Evolutionary conservation across 2,113 vertebrate species (phyloP).

Genomic region (Chunga burmeisteri): DNA sequence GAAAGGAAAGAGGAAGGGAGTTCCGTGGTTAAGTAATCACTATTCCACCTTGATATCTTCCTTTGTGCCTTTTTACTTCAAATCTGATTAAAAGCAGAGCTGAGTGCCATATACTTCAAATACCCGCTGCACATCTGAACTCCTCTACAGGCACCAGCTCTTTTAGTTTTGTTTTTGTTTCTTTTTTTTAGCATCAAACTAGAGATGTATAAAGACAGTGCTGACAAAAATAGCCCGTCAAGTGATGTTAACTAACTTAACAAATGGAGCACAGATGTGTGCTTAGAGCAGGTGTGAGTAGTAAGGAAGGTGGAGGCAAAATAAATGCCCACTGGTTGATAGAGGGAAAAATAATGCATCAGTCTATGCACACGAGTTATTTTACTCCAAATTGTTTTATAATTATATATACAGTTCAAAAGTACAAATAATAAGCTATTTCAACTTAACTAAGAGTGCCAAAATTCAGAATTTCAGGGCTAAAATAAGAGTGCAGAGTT

Average conservation of each 20-base stretch:
- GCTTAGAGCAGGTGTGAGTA: not conserved
- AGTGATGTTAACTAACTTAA: not conserved
- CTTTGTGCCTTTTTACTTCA: conserved; percentile 48
- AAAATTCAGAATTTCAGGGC: not conserved
- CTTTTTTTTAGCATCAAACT: not conserved
- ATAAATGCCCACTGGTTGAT: not conserved
- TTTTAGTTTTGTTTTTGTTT: not conserved
- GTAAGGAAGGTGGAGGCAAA: not conserved
- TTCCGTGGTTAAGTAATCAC: conserved; percentile 53
- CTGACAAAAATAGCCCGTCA: not conserved
- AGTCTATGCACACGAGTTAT: not conserved
- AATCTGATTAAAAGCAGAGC: conserved; percentile 41
- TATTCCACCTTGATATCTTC: conserved; percentile 60
- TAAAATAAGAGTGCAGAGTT: not conserved
- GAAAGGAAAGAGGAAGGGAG: conserved; percentile 68
- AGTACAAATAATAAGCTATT: not conserved
- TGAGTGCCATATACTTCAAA: not conserved
- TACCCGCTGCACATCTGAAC: not conserved
- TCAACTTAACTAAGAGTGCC: not conserved
- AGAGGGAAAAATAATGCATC: not conserved
- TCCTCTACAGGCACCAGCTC: not conserved
- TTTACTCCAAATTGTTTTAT: not conserved
- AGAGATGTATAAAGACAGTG: not conserved
- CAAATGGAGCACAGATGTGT: not conserved
- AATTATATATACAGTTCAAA: not conserved